Base-by-base conservation (phyloP, 2,113 vertebrate species). In the Lipophrys pholis region DNA sequence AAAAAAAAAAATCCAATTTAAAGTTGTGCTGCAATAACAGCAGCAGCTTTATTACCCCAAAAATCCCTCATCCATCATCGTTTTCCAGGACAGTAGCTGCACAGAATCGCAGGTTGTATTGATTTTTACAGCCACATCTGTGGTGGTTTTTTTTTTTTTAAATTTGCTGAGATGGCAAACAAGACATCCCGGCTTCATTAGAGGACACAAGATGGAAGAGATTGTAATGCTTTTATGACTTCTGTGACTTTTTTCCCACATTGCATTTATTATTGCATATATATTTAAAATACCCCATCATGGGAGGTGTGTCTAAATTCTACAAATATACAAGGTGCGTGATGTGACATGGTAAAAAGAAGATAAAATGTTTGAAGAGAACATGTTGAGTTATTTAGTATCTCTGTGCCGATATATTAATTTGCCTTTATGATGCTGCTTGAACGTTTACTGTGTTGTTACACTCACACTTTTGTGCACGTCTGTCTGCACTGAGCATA, bases 201-300 rank as follows among this genome's bases (percentile, higher is more conserved):
- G 56, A 55, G 43, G 9, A 16, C 10, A 43, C 6, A 7, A 41
- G 15, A 65, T 3, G 15, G 16, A 5, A 30, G 11, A 54, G 30
- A 30, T 36, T 55, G 70, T 70, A 9, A 78, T 71, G n/a, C 66
- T 67, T 64, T 75, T 48, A 77, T 73, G 40, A 65, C 45, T 14
- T 54, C 53, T 36, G 61, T 71, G 30, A 12, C 54, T 36, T 1
- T 3, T 10, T 64, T 3, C 67, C 14, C 11, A 49, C 10, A 59
- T 46, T 7, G 0, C 15, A 71, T 55, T 8, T 42, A 11, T 60
- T 69, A 35, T 53, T 72, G 1, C 70, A 46, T 12, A 51, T 46
- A 50, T 62, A 55, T 10, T 3, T 55, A n/a, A 5, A 7, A 71
- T 65, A 7, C 53, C n/a, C n/a, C n/a, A 65, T 70, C 12, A 71